Conservation (phyloP, 1,140 invertebrate species). For the Nasonia longicornis region DNA sequence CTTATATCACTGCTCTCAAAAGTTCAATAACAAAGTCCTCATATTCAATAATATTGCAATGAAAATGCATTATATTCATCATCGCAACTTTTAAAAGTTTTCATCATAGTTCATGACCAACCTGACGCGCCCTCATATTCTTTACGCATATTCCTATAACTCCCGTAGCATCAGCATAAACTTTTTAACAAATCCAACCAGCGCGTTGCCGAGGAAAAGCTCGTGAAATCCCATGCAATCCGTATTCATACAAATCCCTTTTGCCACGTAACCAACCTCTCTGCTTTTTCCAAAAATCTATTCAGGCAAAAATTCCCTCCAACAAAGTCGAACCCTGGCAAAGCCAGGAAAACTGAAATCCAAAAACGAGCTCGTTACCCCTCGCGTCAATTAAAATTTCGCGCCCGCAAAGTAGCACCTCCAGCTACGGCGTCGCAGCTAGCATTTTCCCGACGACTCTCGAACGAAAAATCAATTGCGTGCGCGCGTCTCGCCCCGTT, state of each 20-base stretch:
- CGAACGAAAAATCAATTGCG: constrained; percentile 39
- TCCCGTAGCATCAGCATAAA: too few species aligned
- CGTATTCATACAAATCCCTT: neutral
- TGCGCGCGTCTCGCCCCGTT: neutral
- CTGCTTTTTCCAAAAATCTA: neutral
- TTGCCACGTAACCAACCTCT: neutral
- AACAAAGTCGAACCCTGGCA: neutral
- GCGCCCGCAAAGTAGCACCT: neutral
- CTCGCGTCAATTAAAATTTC: constrained; percentile 2
- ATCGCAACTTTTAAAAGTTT: too few species aligned
- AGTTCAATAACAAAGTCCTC: too few species aligned
- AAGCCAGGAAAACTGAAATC: neutral
- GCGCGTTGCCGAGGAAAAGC: too few species aligned
- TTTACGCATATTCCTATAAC: too few species aligned
- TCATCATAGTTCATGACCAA: too few species aligned
- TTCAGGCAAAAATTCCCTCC: neutral
- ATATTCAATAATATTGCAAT: too few species aligned
- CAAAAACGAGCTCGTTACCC: neutral
- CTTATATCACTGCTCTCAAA: too few species aligned
- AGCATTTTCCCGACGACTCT: constrained; percentile 3
- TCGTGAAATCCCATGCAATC: too few species aligned
- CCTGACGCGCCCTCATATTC: too few species aligned
- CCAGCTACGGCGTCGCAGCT: neutral
- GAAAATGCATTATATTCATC: too few species aligned
- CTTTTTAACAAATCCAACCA: too few species aligned